phyloP scores from a whole-genome alignment of 2,113 vertebrate genomes.

The Ailurus styani region DNA sequence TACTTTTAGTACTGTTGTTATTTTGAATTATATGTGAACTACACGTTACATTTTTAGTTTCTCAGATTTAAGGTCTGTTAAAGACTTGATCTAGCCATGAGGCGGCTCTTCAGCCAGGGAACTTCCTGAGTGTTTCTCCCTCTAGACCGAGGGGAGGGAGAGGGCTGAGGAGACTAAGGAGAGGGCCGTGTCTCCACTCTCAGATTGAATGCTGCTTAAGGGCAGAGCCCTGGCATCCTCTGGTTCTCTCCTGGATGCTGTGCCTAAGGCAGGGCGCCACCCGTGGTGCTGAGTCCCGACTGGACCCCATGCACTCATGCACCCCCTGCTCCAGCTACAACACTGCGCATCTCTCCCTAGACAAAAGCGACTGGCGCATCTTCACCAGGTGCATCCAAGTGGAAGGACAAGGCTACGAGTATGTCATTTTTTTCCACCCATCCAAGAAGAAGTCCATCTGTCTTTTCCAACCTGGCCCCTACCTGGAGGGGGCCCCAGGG shows the following conservation, averaged over 20 bases:
- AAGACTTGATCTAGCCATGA: background rate
- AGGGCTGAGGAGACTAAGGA: too few species aligned
- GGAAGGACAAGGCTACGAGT: slow-evolving; percentile 87
- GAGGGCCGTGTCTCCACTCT: background rate
- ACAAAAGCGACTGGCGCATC: slow-evolving; percentile 72
- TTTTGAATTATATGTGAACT: background rate
- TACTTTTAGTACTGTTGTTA: background rate
- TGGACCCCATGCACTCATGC: fast-evolving
- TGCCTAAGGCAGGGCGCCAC: background rate
- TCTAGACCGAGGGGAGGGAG: background rate
- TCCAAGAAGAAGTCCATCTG: slow-evolving; percentile 81
- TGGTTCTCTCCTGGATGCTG: background rate
- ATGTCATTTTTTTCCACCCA: slow-evolving; percentile 84
- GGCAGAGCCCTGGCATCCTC: background rate
- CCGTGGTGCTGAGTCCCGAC: background rate
- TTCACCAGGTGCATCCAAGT: slow-evolving; percentile 82
- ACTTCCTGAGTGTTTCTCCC: background rate
- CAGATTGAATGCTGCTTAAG: background rate
- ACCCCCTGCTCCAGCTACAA: background rate
- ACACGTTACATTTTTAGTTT: background rate
- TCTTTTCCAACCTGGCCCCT: slow-evolving; percentile 87
- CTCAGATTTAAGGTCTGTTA: background rate
- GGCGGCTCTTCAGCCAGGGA: background rate
- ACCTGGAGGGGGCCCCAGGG: slow-evolving; percentile 88
- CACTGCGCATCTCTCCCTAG: slow-evolving; percentile 35